phyloP scores from a whole-genome alignment of 2,797 vertebrate species.

The Hippoglossus hippoglossus region DNA sequence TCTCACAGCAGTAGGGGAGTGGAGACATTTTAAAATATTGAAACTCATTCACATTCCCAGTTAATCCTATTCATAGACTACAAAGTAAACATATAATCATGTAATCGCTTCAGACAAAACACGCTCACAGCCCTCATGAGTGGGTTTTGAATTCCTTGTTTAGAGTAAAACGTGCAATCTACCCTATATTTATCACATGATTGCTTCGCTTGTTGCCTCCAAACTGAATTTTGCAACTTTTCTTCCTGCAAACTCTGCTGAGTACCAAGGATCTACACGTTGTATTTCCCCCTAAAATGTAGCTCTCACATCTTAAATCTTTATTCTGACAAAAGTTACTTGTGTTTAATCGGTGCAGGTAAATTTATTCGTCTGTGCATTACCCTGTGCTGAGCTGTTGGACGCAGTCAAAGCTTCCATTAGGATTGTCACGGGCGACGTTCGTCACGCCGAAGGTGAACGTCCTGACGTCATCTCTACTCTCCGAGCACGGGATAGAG shows the following conservation, averaged over 20 bases:
- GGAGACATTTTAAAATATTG: constrained; percentile 31
- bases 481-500: constrained; percentile 85
- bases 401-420: constrained; percentile 93
- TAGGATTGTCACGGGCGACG: constrained; percentile 88
- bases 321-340: background rate
- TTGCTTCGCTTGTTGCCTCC: background rate
- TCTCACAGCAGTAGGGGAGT: constrained; percentile 18
- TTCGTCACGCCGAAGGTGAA: constrained; percentile 92
- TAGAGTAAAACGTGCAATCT: background rate
- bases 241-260: background rate
- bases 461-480: constrained; percentile 75
- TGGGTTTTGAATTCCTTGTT: background rate
- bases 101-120: constrained; percentile 2
- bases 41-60: constrained; percentile 18
- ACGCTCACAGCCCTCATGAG: background rate
- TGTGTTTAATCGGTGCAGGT: background rate
- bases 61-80: constrained; percentile 8
- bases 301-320: background rate
- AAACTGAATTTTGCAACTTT: background rate
- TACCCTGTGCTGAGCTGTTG: constrained; percentile 89
- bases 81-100: constrained; percentile 31
- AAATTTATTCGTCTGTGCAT: background rate
- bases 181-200: background rate
- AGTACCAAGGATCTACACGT: too few species aligned
- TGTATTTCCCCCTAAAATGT: too few species aligned